Conservation (phyloP, 2,888 invertebrate genomes). For the Lamellibrachia columna region DNA sequence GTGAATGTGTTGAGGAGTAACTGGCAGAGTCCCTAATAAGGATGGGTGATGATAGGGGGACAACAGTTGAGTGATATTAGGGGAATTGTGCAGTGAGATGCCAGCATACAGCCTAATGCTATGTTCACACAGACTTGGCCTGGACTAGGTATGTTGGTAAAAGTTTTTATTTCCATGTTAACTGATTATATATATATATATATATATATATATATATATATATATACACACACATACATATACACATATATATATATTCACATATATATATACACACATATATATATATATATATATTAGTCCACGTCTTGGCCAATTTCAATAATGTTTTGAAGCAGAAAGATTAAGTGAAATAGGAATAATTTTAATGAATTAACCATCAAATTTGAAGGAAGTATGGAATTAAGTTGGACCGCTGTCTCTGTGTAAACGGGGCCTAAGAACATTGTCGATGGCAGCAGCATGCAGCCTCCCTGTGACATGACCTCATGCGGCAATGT, state of each 20-base stretch:
- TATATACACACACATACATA: not conserved
- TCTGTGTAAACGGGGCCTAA: not conserved
- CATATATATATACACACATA: not conserved
- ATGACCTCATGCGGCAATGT: not conserved
- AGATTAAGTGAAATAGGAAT: not conserved
- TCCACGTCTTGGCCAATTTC: not conserved
- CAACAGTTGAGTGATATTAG: not conserved
- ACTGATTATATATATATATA: not conserved
- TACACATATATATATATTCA: not conserved
- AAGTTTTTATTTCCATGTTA: not conserved
- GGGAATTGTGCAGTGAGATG: not conserved
- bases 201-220: not conserved
- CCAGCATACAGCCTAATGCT: not conserved
- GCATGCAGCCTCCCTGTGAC: not conserved
- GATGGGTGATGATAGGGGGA: not conserved
- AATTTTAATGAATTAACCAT: not conserved
- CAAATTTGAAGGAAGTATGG: not conserved
- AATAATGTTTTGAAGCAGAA: not conserved
- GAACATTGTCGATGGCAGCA: not conserved
- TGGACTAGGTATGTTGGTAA: not conserved
- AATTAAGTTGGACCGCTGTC: not conserved
- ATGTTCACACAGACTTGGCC: not conserved
- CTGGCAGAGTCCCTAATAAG: not conserved
- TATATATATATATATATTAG: not conserved
- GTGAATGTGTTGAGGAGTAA: not conserved